Conservation (phyloP, 2,797 vertebrate species). For the Helicolenus hilgendorfi region DNA sequence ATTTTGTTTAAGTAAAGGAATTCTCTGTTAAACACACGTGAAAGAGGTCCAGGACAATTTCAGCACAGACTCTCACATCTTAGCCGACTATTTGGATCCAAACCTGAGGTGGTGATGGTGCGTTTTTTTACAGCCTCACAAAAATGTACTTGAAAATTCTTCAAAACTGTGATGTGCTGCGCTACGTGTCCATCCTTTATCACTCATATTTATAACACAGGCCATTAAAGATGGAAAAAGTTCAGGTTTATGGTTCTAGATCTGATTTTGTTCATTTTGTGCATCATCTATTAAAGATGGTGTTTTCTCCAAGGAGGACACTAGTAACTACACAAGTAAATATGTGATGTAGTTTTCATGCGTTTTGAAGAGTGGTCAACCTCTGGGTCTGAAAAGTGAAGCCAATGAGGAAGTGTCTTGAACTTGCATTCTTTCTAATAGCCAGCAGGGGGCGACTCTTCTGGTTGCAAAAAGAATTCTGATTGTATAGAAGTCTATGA, state of each 20-base stretch:
- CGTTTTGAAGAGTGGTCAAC: background rate
- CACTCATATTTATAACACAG: background rate
- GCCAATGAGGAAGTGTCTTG: too few relatives aligned
- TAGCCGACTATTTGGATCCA: background rate
- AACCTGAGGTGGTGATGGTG: background rate
- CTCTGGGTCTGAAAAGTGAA: background rate
- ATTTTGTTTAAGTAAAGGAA: constrained; percentile 31
- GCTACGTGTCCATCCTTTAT: background rate
- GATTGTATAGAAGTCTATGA: too few relatives aligned
- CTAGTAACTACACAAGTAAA: background rate
- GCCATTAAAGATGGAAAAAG: background rate
- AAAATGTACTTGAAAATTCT: background rate
- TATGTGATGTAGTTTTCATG: background rate
- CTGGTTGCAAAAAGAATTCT: too few relatives aligned
- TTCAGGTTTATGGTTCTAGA: background rate
- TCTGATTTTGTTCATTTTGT: background rate
- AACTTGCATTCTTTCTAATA: too few relatives aligned
- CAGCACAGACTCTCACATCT: background rate
- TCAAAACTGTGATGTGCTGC: background rate
- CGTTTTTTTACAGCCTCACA: background rate
- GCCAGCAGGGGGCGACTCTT: too few relatives aligned
- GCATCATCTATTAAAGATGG: background rate
- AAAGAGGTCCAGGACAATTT: background rate
- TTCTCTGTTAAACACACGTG: background rate
- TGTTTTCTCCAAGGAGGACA: background rate